These are phyloP conservation scores for Globodera ellingtonae DNA, from an alignment of 1,140 invertebrate genomes.

Conservation along the genomic window DNA sequence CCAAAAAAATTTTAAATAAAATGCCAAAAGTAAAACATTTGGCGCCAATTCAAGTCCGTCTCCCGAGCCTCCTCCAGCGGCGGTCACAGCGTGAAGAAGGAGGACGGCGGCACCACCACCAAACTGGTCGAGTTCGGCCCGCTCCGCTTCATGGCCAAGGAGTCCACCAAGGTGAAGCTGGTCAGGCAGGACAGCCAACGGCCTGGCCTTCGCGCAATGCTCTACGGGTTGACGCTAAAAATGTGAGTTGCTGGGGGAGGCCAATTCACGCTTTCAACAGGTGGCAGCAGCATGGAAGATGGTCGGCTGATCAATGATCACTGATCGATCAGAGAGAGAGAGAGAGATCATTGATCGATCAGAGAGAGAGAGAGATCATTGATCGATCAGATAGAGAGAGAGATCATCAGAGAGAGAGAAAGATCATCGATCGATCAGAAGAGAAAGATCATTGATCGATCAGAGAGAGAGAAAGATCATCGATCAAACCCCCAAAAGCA, in stretches of 20 bases:
- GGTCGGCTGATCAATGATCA: no score
- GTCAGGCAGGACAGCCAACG: constrained; percentile 15
- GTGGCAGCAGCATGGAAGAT: no score
- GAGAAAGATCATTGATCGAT: background rate
- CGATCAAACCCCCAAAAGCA: no score
- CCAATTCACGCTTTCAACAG: no score
- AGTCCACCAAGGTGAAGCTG: constrained; percentile 7
- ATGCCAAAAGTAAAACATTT: background rate
- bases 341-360: background rate
- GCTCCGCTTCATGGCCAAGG: constrained; percentile 20
- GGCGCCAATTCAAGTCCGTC: background rate
- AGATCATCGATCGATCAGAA: background rate
- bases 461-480: background rate
- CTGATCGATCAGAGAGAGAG: background rate
- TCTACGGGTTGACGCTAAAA: constrained; percentile 41
- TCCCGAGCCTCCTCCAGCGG: background rate
- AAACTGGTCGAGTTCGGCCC: constrained; percentile 27
- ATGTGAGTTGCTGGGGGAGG: constrained; percentile 1
- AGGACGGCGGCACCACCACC: background rate
- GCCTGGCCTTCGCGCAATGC: constrained; percentile 32
- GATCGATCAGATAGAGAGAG: no score
- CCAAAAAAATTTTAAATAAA: no score
- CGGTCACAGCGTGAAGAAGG: background rate
- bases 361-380: no score
- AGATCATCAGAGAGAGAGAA: no score